Evolutionary conservation across 1,140 invertebrate species (phyloP).

Genomic region (Drosophila jambulina): DNA sequence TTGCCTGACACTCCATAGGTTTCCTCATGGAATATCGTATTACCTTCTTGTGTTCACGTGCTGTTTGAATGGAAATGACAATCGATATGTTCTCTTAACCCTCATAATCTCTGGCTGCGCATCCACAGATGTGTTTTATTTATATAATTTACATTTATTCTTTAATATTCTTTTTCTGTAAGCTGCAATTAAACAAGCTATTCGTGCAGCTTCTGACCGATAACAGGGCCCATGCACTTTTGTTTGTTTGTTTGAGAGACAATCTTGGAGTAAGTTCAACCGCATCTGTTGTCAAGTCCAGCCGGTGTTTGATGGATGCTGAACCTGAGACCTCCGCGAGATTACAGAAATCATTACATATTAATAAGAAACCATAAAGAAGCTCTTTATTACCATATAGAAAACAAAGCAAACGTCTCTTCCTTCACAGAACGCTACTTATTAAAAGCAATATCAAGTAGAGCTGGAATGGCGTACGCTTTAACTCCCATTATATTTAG

Average conservation of each 20-base stretch:
- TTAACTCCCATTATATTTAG: slow-evolving; percentile 11
- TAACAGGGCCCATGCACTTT: slow-evolving; percentile 53
- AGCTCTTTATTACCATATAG: background rate
- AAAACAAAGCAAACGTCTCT: background rate
- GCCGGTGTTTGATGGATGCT: slow-evolving; percentile 41
- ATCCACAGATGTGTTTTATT: slow-evolving; percentile 21
- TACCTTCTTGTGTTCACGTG: slow-evolving; percentile 23
- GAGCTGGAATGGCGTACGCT: background rate
- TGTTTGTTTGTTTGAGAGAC: slow-evolving; percentile 40
- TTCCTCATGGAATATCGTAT: slow-evolving; percentile 10
- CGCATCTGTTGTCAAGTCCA: slow-evolving; percentile 42
- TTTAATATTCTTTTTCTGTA: slow-evolving; percentile 9
- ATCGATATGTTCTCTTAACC: slow-evolving; percentile 27
- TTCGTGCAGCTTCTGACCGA: slow-evolving; percentile 53
- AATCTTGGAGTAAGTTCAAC: slow-evolving; percentile 19
- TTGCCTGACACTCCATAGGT: slow-evolving; percentile 11
- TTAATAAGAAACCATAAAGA: too few species aligned
- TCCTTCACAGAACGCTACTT: background rate
- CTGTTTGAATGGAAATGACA: slow-evolving; percentile 28
- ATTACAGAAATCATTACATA: slow-evolving; percentile 24
- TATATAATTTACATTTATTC: slow-evolving; percentile 36
- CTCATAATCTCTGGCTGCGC: slow-evolving; percentile 10
- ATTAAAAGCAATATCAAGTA: too few species aligned
- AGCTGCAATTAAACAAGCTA: slow-evolving; percentile 42
- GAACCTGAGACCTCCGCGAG: slow-evolving; percentile 2